A percentile compares a stretch with the other conserved stretches of the same genome.
Evolutionary conservation across 2,113 vertebrate species (phyloP).

Genomic region (Barbus barbus): DNA sequence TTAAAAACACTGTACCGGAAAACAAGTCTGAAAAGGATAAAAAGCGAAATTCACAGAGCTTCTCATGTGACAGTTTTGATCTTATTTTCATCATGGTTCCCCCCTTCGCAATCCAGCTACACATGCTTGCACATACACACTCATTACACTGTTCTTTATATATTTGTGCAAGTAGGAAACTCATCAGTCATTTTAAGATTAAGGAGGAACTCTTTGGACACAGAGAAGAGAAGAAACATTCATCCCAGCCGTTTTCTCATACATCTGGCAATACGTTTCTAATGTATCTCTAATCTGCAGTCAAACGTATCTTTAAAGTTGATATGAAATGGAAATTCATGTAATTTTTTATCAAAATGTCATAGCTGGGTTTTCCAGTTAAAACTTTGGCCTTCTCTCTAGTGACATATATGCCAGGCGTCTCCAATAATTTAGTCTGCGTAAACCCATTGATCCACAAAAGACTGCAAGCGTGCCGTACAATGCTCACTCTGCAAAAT

Average conservation of each 20-base stretch:
- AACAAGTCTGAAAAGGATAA: background rate
- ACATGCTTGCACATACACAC: background rate
- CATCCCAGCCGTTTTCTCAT: background rate
- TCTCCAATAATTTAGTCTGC: background rate
- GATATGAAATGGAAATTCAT: background rate
- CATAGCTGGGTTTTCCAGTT: background rate
- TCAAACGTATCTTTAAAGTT: background rate
- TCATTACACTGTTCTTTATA: background rate
- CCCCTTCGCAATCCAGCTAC: background rate
- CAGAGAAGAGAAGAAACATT: background rate
- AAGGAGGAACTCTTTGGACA: constrained; percentile 15
- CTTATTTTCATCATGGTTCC: background rate
- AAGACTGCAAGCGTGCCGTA: background rate
- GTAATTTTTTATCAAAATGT: background rate
- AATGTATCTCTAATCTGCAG: background rate
- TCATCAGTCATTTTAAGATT: constrained; percentile 14
- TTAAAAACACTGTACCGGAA: constrained; percentile 49
- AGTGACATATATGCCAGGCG: background rate
- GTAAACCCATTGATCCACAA: background rate
- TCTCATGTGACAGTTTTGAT: constrained; percentile 6
- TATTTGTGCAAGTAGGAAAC: constrained; percentile 5
- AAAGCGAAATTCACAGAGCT: background rate
- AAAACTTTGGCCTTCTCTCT: background rate
- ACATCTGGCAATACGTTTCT: background rate
- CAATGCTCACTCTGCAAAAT: background rate